Conservation (phyloP, 1,140 invertebrate species). For the Formica exsecta region DNA sequence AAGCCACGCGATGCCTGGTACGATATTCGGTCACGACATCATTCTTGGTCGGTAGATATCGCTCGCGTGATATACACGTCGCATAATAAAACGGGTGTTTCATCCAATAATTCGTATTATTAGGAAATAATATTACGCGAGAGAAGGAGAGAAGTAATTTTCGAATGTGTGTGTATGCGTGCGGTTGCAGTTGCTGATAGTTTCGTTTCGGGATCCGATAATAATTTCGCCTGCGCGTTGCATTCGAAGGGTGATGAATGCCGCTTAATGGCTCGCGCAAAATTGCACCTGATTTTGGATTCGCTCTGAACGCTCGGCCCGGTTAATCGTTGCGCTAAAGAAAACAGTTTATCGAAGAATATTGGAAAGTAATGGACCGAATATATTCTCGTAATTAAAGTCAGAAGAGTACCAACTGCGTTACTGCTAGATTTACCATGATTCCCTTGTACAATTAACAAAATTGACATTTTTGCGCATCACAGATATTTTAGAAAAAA, state of each 20-base stretch:
- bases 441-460: not conserved
- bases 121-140: slow-evolving; percentile 40
- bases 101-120: slow-evolving; percentile 58
- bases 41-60: slow-evolving; percentile 13
- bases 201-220: slow-evolving; percentile 35
- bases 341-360: not conserved
- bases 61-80: slow-evolving; percentile 35
- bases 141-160: not conserved
- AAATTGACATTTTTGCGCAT: slow-evolving; percentile 5
- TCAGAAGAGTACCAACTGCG: not conserved
- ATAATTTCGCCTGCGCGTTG: slow-evolving; percentile 43
- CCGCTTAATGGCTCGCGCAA: slow-evolving; percentile 26
- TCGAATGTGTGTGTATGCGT: not conserved
- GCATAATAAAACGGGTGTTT: slow-evolving; percentile 44
- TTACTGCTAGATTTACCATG: not conserved
- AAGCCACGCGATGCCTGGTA: slow-evolving; percentile 59
- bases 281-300: slow-evolving; percentile 67
- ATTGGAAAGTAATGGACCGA: slow-evolving; percentile 10
- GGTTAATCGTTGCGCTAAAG: slow-evolving; percentile 23
- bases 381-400: not conserved
- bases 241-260: slow-evolving; percentile 54
- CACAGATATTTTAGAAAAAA: not conserved
- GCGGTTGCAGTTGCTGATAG: slow-evolving; percentile 9
- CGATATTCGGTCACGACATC: slow-evolving; percentile 51
- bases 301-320: not conserved